Base-by-base conservation (phyloP, 2,113 vertebrate genomes). In the Diphyllodes magnificus region DNA sequence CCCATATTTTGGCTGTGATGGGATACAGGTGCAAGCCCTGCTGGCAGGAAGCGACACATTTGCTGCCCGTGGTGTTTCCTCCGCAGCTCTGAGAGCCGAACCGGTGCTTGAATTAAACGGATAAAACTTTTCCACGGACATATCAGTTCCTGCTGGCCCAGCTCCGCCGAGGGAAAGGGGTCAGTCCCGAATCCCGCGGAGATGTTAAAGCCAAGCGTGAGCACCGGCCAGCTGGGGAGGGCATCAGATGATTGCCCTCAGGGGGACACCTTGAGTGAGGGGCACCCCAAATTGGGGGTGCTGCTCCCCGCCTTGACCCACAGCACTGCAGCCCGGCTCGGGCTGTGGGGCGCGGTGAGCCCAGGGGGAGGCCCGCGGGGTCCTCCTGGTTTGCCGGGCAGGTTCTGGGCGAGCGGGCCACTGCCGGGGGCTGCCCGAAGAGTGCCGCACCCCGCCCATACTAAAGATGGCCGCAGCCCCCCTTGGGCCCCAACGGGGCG, bases 371-470 rank as follows among this genome's bases (percentile, higher is more conserved):
- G 2, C 15, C 31, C 15, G 42, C 0, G 8, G 8, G 1, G 39
- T 7, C 3, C 6, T 22, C 6, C 7, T 6, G 30, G 2, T 21
- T 45, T 12, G 7, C 28, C 19, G 13, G 20, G 7, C 8, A 19
- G 27, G 7, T 15, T 45, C 28, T 47, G 24, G 1, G 7, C 13
- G 19, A 18, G 17, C 11, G 25, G 22, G 15, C 44, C 72, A 18
- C 39, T 0, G 42, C 42, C 10, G 6, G 2, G 23, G 3, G 14
- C 14, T 3, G 37, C 18, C 13, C 13, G 7, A 2, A 5, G 5
- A 6, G 10, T 0, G 12, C 17, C 13, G 2, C 51, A 4, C 18
- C 20, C 11, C 7, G 85, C 95, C 97, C 92, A 3, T 23, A 95
- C 69, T 90, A 95, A 97, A 94, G 16, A 97, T 90, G 96, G 85